Evolutionary conservation across 2,797 vertebrate genomes (phyloP), one percentile per base, ranked within the genome.

Genomic region (Mergus octosetaceus): DNA sequence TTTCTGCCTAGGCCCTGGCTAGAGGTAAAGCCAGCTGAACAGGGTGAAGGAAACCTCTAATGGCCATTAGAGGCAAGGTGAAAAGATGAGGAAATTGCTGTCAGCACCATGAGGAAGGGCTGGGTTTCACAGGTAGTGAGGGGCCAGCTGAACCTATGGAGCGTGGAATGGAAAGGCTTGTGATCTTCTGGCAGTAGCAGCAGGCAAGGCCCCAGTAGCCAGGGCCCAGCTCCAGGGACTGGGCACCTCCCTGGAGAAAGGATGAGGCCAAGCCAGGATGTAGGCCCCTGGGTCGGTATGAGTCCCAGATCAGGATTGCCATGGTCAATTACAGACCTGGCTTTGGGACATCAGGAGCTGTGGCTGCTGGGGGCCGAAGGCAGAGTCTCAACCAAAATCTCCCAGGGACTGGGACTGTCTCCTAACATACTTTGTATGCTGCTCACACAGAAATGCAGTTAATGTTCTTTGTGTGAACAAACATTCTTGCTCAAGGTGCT

Each of bases 91-190:
- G 53, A 60, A 69, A 30, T 30, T 54, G 39, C 28, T 53, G 54
- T 19, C 4, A 3, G n/a, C 1, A 4, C 18, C 15, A 17, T 3
- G 5, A 54, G 12, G 28, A 14, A 53, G 4, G 30, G 13, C 22
- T 45, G 4, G 4, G 45, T 88, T 88, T 47, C 54, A 34, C 8
- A 39, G 24, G 13, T 41, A 24, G 25, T 36, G 57, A 70, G 19
- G 3, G 24, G 32, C 9, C 18, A 58, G 7, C 27, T 28, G 6
- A 71, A 51, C 36, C 51, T 51, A 57, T n/a, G 53, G 38, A 51
- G 27, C 41, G 32, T 53, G 27, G 9, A 66, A 30, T 19, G 45
- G 27, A 20, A 77, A 15, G 0, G 2, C 21, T 61, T 54, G 21
- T 13, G 21, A 62, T 16, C 47, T 56, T 22, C 18, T 43, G 41